Evolutionary conservation across 2,888 invertebrate genomes (phyloP).

Genomic region (Lapara coniferarum): DNA sequence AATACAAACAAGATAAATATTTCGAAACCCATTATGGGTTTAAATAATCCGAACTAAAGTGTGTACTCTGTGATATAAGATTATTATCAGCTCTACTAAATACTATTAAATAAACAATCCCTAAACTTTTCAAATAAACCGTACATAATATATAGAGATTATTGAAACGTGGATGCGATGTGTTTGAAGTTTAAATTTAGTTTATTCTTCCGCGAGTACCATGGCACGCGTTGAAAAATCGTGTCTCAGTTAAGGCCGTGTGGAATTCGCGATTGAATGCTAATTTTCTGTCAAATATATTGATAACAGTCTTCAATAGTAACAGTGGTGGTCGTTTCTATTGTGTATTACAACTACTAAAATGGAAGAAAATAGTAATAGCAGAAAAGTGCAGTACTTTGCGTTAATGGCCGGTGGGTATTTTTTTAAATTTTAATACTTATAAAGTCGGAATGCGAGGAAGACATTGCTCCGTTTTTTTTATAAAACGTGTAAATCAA

Average conservation of each 20-base stretch:
- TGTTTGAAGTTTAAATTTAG: background rate
- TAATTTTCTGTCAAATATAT: conserved; percentile 39
- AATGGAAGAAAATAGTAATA: conserved; percentile 40
- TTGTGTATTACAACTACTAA: conserved; percentile 24
- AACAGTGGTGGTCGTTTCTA: conserved; percentile 15
- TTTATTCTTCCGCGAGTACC: conserved; percentile 1
- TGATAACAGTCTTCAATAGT: conserved; percentile 25
- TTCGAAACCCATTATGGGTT: too few species aligned
- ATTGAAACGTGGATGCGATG: too few species aligned
- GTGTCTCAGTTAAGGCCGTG: conserved; percentile 35
- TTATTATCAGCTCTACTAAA: too few species aligned
- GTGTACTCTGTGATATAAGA: too few species aligned
- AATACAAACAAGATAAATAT: too few species aligned
- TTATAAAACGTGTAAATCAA: too few species aligned
- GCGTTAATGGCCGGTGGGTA: conserved; percentile 47
- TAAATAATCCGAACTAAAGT: too few species aligned
- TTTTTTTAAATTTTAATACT: background rate
- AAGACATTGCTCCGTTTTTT: too few species aligned
- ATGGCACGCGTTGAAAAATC: conserved; percentile 20
- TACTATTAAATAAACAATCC: too few species aligned
- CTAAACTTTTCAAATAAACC: too few species aligned
- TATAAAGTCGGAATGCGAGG: too few species aligned
- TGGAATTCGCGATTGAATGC: conserved; percentile 36
- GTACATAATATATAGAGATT: too few species aligned
- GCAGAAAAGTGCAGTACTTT: conserved; percentile 46